These are phyloP conservation scores for Scolopax rusticola DNA, from an alignment of 2,797 vertebrate genomes.

Conservation along the genomic window DNA sequence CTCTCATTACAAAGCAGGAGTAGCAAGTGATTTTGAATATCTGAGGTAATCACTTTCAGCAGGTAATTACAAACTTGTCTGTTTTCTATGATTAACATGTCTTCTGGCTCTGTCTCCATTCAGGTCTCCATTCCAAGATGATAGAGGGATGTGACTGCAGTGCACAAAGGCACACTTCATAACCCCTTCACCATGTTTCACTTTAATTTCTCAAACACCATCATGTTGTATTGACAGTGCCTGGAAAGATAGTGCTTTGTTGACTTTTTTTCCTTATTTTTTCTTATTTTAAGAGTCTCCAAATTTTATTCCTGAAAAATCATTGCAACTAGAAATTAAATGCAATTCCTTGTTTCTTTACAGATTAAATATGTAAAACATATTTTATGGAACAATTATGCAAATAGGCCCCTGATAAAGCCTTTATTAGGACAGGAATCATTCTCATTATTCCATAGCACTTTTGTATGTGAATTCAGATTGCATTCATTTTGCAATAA, in stretches of 20 bases:
- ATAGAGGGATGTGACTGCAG: not conserved
- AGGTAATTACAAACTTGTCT: slow-evolving; percentile 37
- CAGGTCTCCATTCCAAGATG: not conserved
- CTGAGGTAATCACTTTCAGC: slow-evolving; percentile 25
- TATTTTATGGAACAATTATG: not conserved
- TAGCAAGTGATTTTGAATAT: slow-evolving; percentile 26
- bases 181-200: not conserved
- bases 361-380: not conserved
- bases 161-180: not conserved
- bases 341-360: not conserved
- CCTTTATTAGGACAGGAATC: not conserved
- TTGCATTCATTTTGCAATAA: not conserved
- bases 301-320: not conserved
- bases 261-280: not conserved
- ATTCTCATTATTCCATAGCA: not conserved
- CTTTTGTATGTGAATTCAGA: not conserved
- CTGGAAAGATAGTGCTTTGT: not conserved
- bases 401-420: not conserved
- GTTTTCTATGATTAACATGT: slow-evolving; percentile 22
- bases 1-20: not conserved
- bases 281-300: not conserved
- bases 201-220: not conserved
- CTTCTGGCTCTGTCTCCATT: not conserved
- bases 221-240: not conserved
- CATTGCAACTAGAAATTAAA: not conserved